Evolutionary conservation across 2,113 vertebrate species (phyloP).

Genomic region (Chrysemys picta): DNA sequence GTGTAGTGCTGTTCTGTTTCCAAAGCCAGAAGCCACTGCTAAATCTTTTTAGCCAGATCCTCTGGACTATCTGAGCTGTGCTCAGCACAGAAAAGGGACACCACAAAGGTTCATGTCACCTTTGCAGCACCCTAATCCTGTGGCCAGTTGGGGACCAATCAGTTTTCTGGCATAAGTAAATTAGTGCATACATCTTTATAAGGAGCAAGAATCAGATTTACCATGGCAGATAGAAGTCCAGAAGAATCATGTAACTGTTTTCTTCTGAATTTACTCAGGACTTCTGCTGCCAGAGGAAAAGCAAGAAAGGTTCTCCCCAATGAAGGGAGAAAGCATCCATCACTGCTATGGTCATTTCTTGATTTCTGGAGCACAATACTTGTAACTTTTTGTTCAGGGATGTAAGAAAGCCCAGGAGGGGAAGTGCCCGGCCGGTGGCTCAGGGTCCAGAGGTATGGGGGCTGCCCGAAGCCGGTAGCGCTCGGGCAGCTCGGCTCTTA

Average conservation of each 20-base stretch:
- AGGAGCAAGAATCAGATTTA: neutral
- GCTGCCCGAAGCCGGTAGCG: too few species aligned
- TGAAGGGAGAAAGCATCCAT: neutral
- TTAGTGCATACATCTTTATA: constrained; percentile 8
- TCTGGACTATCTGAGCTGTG: constrained; percentile 1
- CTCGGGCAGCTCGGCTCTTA: too few species aligned
- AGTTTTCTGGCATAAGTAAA: constrained; percentile 7
- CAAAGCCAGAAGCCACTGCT: constrained; percentile 7
- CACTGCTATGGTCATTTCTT: neutral
- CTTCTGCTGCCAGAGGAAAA: constrained; percentile 15
- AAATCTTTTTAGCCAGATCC: constrained; percentile 35
- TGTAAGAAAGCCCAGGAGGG: neutral
- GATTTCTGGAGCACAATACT: neutral
- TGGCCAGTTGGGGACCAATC: constrained; percentile 7
- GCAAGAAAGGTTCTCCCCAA: constrained; percentile 8
- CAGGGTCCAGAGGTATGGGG: too few species aligned
- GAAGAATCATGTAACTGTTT: neutral
- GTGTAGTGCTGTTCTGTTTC: neutral
- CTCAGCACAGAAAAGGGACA: constrained; percentile 13
- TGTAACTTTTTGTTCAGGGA: neutral
- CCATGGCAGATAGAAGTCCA: neutral
- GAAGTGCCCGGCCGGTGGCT: too few species aligned
- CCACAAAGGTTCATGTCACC: constrained; percentile 13
- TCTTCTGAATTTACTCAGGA: neutral
- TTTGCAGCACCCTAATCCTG: constrained; percentile 33